Conservation (phyloP, 2,888 invertebrate genomes). For the Agrilus biguttatus region DNA sequence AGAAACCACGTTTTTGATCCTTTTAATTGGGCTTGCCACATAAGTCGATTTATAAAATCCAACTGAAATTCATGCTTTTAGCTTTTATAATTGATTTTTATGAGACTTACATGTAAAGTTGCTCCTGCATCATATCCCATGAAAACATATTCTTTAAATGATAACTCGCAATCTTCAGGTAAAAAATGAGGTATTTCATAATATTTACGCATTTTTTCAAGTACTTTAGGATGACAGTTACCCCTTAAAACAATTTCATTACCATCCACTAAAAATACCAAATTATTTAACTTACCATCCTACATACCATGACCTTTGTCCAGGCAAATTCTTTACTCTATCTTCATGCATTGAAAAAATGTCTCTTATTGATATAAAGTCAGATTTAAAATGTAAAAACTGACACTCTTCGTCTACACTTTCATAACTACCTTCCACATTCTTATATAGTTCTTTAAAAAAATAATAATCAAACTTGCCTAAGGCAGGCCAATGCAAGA, state of each 20-base stretch:
- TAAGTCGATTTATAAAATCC: constrained; percentile 79
- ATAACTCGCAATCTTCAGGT: constrained; percentile 77
- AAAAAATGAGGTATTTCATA: constrained; percentile 75
- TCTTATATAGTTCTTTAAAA: constrained; percentile 55
- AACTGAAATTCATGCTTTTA: constrained; percentile 40
- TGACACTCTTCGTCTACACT: constrained; percentile 70
- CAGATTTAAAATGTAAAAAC: constrained; percentile 74
- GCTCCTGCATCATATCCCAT: constrained; percentile 85
- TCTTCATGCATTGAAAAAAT: constrained; percentile 61
- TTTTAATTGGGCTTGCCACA: constrained; percentile 86
- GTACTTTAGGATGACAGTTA: constrained; percentile 73
- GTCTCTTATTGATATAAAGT: constrained; percentile 59
- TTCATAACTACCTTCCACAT: constrained; percentile 54
- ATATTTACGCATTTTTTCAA: constrained; percentile 55
- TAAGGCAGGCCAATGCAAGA: constrained; percentile 62
- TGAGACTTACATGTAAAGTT: constrained; percentile 65
- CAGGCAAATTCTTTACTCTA: constrained; percentile 45
- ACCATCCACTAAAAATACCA: background rate
- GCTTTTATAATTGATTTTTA: constrained; percentile 1
- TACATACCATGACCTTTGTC: constrained; percentile 71
- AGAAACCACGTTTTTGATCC: constrained; percentile 78
- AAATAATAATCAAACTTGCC: constrained; percentile 49
- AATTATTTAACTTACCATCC: constrained; percentile 56
- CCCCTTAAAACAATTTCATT: constrained; percentile 41
- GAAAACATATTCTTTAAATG: constrained; percentile 80